Base-by-base conservation (phyloP, 2,888 invertebrate species). In the Pollenia amentaria region DNA sequence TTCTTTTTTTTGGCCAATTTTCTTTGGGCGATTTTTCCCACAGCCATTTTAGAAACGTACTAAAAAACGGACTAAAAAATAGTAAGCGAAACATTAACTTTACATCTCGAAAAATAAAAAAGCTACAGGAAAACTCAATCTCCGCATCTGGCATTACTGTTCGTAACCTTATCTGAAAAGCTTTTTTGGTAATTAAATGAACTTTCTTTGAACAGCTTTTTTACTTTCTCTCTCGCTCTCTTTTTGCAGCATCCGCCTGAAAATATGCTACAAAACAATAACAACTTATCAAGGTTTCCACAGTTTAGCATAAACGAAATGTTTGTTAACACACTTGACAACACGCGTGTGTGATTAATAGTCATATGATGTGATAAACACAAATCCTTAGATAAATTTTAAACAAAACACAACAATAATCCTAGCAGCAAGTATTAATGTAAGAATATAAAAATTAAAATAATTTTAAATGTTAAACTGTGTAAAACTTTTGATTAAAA, bases 341-440 rank as follows among this genome's bases (percentile, higher is more conserved):
- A 14, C 29, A 53, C 60, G 62, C 69, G 38, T 76, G 82, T 82
- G 62, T 82, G 53, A 67, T 81, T 57, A 18, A 2, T 16, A 42
- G 55, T 76, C 69, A 62, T 70, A 75, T 76, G 51, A 82, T 76
- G 29, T 29, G 76, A 62, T 76, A 82, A 82, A 82, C 60, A 76
- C 18, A n/a, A 69, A 44, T 69, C 7, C 44, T 55, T 53, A 57
- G 62, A 51, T 62, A 67, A 60, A 67, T 70, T 53, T 48, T 29
- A 29, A 29, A 29, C 29, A 29, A 29, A 55, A 55, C 51, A 60
- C 14, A 75, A 1, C 9, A 60, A 67, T 46, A 73, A 57, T 82
- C 21, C 38, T 38, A 76, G 46, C 82, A 62, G 76, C 51, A 69
- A 70, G 62, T 38, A 51, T 18, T 40, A 82, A 82, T 16, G 82